A percentile compares a stretch with the other conserved stretches of the same genome.
phyloP scores from a whole-genome alignment of 2,888 invertebrate genomes.

The Mongoloraphidia duomilia region DNA sequence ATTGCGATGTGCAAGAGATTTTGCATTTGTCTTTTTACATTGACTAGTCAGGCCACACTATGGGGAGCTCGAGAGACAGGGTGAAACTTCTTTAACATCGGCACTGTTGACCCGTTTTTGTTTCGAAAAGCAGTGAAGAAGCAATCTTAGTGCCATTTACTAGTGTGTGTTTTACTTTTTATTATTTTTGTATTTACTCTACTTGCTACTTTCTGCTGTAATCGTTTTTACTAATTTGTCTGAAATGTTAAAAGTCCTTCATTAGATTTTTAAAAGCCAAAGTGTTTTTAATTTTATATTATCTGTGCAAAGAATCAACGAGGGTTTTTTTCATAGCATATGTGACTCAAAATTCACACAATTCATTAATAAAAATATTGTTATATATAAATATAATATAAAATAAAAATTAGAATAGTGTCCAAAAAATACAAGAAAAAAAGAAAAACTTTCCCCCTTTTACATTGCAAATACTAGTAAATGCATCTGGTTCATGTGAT shows the following conservation, averaged over 20 bases:
- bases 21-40: no score
- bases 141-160: slow-evolving; percentile 41
- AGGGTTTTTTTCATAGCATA: slow-evolving; percentile 26
- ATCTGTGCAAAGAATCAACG: slow-evolving; percentile 32
- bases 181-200: background rate
- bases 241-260: slow-evolving; percentile 24
- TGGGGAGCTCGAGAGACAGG: no score
- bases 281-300: slow-evolving; percentile 31
- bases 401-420: slow-evolving; percentile 24
- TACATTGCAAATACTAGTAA: slow-evolving; percentile 21
- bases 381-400: slow-evolving; percentile 37
- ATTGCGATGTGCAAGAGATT: no score
- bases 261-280: slow-evolving; percentile 35
- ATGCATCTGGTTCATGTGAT: slow-evolving; percentile 27
- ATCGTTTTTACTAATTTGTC: background rate
- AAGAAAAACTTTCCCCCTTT: slow-evolving; percentile 17
- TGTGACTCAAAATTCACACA: slow-evolving; percentile 27
- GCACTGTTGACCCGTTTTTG: no score
- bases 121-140: slow-evolving; percentile 17
- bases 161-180: slow-evolving; percentile 31
- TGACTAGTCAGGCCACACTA: no score
- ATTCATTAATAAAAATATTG: slow-evolving; percentile 38
- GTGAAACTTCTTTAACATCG: no score
- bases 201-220: no score
- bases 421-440: slow-evolving; percentile 18